These are phyloP conservation scores for Coptotermes formosanus DNA, from an alignment of 1,140 invertebrate species.

Conservation along the genomic window DNA sequence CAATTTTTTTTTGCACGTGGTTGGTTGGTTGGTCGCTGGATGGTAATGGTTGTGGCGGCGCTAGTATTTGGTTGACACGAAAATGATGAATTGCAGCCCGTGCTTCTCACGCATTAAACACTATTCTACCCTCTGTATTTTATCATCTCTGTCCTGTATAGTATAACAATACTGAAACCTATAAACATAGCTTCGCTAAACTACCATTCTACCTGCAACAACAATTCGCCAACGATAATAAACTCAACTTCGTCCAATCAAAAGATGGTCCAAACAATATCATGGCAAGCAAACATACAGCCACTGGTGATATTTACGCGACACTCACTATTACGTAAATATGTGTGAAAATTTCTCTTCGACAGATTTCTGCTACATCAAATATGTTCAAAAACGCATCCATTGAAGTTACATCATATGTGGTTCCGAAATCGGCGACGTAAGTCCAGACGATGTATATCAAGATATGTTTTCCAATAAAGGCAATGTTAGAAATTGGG, in stretches of 20 bases:
- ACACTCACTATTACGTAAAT: too few relatives aligned
- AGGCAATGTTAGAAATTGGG: too few relatives aligned
- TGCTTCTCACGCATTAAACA: neutral
- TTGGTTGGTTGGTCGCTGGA: neutral
- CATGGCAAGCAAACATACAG: neutral
- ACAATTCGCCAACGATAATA: neutral
- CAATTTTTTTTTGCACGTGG: neutral
- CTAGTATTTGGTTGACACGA: neutral
- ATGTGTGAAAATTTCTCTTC: too few relatives aligned
- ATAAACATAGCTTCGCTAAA: neutral
- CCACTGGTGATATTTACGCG: neutral
- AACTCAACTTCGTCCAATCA: neutral
- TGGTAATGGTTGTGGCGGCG: neutral
- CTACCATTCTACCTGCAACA: neutral
- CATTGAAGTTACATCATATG: too few relatives aligned
- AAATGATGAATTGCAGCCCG: neutral
- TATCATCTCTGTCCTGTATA: neutral
- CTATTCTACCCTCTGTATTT: neutral
- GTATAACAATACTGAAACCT: neutral
- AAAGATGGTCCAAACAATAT: neutral
- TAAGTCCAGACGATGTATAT: too few relatives aligned
- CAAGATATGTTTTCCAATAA: too few relatives aligned
- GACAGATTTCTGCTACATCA: too few relatives aligned
- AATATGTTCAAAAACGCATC: too few relatives aligned
- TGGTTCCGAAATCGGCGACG: too few relatives aligned